Evolutionary conservation across 2,888 invertebrate species (phyloP), one percentile per base, ranked within the genome.

Genomic region (Danaus chrysippus): DNA sequence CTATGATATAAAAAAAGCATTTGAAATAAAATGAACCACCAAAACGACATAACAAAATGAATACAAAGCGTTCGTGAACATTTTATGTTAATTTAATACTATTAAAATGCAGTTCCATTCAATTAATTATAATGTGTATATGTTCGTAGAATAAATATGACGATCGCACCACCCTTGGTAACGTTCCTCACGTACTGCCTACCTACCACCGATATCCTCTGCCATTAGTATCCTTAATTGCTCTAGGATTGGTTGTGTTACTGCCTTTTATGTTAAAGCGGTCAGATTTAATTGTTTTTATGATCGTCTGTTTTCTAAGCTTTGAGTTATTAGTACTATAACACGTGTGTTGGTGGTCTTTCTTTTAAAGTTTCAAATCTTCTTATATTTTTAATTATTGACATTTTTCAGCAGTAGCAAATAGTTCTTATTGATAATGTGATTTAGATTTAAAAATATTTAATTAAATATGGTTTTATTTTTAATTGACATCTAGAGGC

Each of bases 201-300:
- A 82, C 85, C 82, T 83, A 87, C 84, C 23, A 34, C 23, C 23
- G 23, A 34, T 34, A 34, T 34, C 23, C 23, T 34, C 86, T 84
- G 86, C 84, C 83, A 87, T 89, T 87, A 89, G 83, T 79, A 77
- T 82, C 84, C 84, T 88, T 89, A 88, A 90, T 90, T 88, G 86
- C 83, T 82, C 82, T 79, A 66, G 76, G 81, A 84, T 87, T 85
- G 88, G 84, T 84, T 80, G 79, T 84, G 88, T 86, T 87, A 86
- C 84, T 84, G 81, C 84, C 81, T 81, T 85, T 87, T 88, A 89
- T 87, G 87, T 90, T 87, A 86, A 85, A 78, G 87, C 87, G 90
- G 88, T 85, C 87, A 84, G 83, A 83, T 80, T 80, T 87, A 85
- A 90, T 89, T 88, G 87, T 87, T 87, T 90, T 89, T 87, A 90